Evolutionary conservation across 1,140 invertebrate genomes (phyloP).

Genomic region (Helicorthomorpha holstii): DNA sequence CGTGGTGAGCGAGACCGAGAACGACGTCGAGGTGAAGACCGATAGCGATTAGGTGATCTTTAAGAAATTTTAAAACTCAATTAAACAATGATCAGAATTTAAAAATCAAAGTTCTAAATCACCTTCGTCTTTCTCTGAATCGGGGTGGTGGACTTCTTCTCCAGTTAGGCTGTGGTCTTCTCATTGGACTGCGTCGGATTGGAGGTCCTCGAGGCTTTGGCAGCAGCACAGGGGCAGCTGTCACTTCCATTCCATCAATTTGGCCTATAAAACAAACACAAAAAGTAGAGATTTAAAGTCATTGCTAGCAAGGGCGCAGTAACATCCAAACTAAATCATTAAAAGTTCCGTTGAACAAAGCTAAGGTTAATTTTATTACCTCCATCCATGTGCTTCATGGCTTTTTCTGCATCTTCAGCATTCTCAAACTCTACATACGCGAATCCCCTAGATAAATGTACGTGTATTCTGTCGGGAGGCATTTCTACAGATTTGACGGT

Average conservation of each 20-base stretch:
- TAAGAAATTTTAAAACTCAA: neutral
- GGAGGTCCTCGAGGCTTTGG: conserved; percentile 47
- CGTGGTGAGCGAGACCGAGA: conserved; percentile 23
- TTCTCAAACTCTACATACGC: conserved; percentile 90
- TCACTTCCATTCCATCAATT: conserved; percentile 78
- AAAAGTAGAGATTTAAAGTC: too few relatives aligned
- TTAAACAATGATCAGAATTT: conserved; percentile 1
- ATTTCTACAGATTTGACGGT: conserved; percentile 78
- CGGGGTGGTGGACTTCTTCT: conserved; percentile 33
- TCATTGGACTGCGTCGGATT: conserved; percentile 22
- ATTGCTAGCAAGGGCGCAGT: too few relatives aligned
- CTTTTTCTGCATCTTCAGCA: conserved; percentile 89
- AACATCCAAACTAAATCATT: too few relatives aligned
- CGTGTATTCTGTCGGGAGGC: conserved; percentile 67
- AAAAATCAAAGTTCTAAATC: too few relatives aligned
- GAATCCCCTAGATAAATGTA: conserved; percentile 68
- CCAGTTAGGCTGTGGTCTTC: conserved; percentile 41
- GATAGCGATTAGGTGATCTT: conserved; percentile 20
- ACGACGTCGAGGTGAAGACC: conserved; percentile 38
- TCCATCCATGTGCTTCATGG: conserved; percentile 98
- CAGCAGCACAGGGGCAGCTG: conserved; percentile 70
- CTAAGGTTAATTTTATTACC: conserved; percentile 33
- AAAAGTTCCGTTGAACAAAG: neutral
- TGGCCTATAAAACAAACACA: too few relatives aligned
- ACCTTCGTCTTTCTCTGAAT: conserved; percentile 25